Conservation (phyloP, 2,888 invertebrate genomes). For the Scrobipalpa atriplicella region DNA sequence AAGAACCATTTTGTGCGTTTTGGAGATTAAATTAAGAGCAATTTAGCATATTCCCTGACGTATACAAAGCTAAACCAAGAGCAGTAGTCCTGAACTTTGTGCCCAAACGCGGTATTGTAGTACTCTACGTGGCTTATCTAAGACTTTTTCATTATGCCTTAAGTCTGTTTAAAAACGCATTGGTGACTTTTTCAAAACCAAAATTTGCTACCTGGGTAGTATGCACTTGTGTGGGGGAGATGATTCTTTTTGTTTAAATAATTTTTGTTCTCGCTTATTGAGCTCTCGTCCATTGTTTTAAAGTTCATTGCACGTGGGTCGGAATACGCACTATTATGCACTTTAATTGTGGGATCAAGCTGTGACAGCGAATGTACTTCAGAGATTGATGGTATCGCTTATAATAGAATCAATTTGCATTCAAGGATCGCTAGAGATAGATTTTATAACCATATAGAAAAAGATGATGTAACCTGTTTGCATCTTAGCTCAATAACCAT, state of each 20-base stretch:
- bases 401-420: neutral
- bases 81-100: no score
- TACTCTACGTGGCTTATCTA: no score
- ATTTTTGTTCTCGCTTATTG: conserved; percentile 27
- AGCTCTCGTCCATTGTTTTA: conserved; percentile 19
- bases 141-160: no score
- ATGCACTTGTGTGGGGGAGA: conserved; percentile 45
- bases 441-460: neutral
- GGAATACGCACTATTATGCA: conserved; percentile 31
- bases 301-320: conserved; percentile 4
- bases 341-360: conserved; percentile 29
- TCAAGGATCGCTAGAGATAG: neutral
- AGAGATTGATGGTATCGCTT: conserved; percentile 6
- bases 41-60: no score
- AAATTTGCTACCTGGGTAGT: no score
- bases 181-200: no score
- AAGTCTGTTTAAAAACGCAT: no score
- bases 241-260: conserved; percentile 36
- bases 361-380: neutral
- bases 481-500: neutral
- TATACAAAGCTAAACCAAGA: no score
- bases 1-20: no score
- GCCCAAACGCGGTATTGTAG: no score
- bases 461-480: neutral
- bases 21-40: no score